Evolutionary conservation across 2,888 invertebrate species (phyloP), one percentile per base, ranked within the genome.

Genomic region (Eledona agricola): DNA sequence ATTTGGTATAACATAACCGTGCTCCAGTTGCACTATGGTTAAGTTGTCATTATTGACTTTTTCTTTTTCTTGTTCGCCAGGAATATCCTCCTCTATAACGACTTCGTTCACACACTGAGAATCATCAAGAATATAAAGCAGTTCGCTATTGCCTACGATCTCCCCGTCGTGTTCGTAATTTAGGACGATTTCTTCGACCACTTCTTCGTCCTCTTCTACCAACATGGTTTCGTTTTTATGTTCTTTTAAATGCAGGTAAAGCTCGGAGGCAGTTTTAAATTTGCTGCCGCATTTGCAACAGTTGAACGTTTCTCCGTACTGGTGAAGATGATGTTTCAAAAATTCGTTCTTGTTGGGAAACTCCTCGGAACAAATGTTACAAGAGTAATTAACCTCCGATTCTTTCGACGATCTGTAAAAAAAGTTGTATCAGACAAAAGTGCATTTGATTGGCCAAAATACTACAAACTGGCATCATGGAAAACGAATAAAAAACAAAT

Each of bases 1-100:
- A 10, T 67, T 65, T 0, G 71, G 72, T 13, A 74, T 66, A 51
- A 74, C 72, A 45, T 76, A 76, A 1, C 75, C 75, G 55, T 76
- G 76, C 51, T 76, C 76, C 2, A 74, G 60, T 45, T 71, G 71
- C 1, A 75, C 72, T 2, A 74, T 65, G 4, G 69, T 64, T 2
- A 64, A 60, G 53, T 65, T 63, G 15, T 67, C 65, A 0, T 12
- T 10, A 26, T 29, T 51, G 13, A 49, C 47, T 3, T 49, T 55
- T 40, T 59, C 52, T 46, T 37, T 26, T 1, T 42, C 42, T 20
- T 26, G 17, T 12, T 38, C 45, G 4, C 29, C 29, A 6, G 63
- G 66, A 6, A 62, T 60, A 22, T 70, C 67, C 34, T 71, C 72
- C 40, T 73, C 72, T 10, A 74, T 70, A 0, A 74, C 70, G 6